These are phyloP conservation scores for Leptopterna dolabrata DNA, from an alignment of 2,888 invertebrate genomes.

Conservation along the genomic window DNA sequence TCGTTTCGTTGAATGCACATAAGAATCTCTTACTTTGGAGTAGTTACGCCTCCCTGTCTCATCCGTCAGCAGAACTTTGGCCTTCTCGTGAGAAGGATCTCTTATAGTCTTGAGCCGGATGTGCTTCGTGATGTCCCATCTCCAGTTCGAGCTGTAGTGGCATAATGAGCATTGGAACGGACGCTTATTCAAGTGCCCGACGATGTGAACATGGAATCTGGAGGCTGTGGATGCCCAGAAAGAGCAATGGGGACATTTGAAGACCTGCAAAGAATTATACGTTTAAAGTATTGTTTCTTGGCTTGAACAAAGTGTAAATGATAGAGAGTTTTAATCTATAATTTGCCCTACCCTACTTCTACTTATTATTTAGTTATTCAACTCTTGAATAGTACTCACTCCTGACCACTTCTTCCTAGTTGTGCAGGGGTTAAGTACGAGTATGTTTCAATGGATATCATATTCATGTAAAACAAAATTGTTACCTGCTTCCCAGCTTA, in stretches of 20 bases:
- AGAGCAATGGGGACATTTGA: conserved; percentile 91
- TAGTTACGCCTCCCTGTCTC: conserved; percentile 91
- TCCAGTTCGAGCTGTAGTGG: conserved; percentile 94
- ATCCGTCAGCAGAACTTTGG: conserved; percentile 89
- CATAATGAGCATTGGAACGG: conserved; percentile 96
- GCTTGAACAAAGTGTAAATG: background rate
- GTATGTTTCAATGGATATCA: no score
- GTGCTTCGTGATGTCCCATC: conserved; percentile 97
- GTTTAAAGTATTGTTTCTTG: background rate
- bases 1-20: background rate
- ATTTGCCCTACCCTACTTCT: no score
- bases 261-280: conserved; percentile 70
- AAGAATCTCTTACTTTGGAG: conserved; percentile 72
- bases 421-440: no score
- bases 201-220: conserved; percentile 92
- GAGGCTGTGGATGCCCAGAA: conserved; percentile 95
- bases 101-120: conserved; percentile 87
- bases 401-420: no score
- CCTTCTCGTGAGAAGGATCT: conserved; percentile 83
- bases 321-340: no score
- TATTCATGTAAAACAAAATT: no score
- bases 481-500: no score
- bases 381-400: no score
- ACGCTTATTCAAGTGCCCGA: conserved; percentile 91
- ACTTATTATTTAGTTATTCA: no score